Evolutionary conservation across 2,113 vertebrate genomes (phyloP).

Genomic region (Microcebus jonahi): DNA sequence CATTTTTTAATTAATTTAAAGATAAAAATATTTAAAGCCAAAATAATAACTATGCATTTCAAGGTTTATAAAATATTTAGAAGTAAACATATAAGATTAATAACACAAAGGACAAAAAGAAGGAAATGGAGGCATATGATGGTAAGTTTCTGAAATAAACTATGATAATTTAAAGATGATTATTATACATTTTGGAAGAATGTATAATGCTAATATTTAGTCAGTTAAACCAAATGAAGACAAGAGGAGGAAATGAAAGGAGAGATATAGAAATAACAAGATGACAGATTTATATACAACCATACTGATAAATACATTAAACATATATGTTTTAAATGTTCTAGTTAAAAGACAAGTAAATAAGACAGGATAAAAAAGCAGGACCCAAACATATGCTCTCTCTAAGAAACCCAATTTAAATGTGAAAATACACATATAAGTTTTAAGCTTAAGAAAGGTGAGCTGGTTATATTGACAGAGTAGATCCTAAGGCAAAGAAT

Average conservation of each 20-base stretch:
- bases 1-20: neutral
- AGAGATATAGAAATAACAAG: neutral
- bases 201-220: neutral
- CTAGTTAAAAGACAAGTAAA: neutral
- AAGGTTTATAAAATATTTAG: neutral
- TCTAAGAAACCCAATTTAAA: neutral
- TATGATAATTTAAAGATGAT: neutral
- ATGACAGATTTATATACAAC: neutral
- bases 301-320: conserved; percentile 16
- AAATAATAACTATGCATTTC: neutral
- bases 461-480: neutral
- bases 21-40: neutral
- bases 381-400: neutral
- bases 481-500: neutral
- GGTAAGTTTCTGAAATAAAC: neutral
- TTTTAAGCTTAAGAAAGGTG: neutral
- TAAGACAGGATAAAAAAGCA: neutral
- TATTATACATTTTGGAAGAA: neutral
- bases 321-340: neutral
- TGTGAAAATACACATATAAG: neutral
- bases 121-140: neutral
- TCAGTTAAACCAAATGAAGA: neutral
- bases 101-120: neutral
- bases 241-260: neutral
- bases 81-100: neutral